Evolutionary conservation across 2,888 invertebrate species (phyloP), one percentile per base, ranked within the genome.

Genomic region (Andricus quercusramuli): DNA sequence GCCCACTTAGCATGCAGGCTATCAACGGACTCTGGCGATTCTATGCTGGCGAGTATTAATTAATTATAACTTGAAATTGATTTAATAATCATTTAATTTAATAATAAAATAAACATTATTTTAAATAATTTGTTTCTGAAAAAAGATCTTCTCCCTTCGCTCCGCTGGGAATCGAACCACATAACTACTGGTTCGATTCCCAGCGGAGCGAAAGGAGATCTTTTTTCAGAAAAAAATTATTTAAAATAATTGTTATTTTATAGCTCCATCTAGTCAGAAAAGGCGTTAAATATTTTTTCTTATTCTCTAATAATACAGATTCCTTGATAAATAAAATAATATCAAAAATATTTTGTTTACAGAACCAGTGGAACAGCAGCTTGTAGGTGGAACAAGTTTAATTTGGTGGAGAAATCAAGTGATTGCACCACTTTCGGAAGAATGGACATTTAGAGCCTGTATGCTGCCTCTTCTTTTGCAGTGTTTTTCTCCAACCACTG

Each of bases 391-490:
- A 82, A 95, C 94, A 87, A 97, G 97, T 88, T 93, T 97, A 78
- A 95, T 96, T 47, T 98, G 98, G 98, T 94, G 98, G 87, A 94
- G 99, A 82, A 98, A 98, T 92, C 96, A 97, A 90, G 93, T 98
- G 44, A 96, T 98, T 88, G 98, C 98, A 1, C 99, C 99, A 0
- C 92, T 99, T 77, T 97, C 98, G 80, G 99, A 99, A 93, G 99
- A 99, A 93, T 98, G 98, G 94, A 98, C 98, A 11, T 99, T 98
- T 93, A 94, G 99, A 85, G 97, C 98, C 1, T 99, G 98, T 90
- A 98, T 99, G 98, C 94, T 99, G 93, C 98, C 99, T 6, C 92
- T 99, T 64, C 94, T 99, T 65, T 93, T 98, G 85, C 97, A 98
- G 90, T 97, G 97, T 90, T 96, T 98, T 87, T 93, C 95, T 41